Conservation (phyloP, 1,140 invertebrate species). For the Sycophaga agraensis region DNA sequence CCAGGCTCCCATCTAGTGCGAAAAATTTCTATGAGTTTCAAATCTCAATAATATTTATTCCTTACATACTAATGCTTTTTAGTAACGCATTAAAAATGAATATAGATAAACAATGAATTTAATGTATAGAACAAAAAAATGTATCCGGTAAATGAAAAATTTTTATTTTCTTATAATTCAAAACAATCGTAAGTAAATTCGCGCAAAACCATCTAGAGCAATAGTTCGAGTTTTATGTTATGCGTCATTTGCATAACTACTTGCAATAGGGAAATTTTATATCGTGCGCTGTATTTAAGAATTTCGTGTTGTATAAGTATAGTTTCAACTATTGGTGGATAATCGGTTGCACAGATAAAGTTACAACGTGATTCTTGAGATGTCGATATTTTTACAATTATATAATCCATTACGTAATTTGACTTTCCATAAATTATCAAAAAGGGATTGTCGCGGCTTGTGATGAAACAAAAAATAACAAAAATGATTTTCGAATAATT, state of each 20-base stretch:
- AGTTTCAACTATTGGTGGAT: neutral
- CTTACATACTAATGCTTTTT: constrained; percentile 21
- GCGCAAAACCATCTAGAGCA: neutral
- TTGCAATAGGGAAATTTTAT: neutral
- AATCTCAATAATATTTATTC: neutral
- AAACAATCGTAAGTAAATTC: neutral
- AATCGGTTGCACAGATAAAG: neutral
- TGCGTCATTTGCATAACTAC: neutral
- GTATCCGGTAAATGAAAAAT: too few relatives aligned
- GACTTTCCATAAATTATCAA: neutral
- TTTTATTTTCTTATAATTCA: neutral
- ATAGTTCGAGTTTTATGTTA: neutral
- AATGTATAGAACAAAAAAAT: neutral
- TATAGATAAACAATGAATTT: constrained; percentile 1
- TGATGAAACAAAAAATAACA: neutral
- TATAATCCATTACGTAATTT: neutral
- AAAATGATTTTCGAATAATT: neutral
- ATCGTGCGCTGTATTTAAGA: neutral
- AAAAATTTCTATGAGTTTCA: constrained; percentile 11
- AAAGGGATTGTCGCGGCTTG: neutral
- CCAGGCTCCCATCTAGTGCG: constrained; percentile 24
- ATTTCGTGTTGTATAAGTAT: neutral
- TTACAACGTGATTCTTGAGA: neutral
- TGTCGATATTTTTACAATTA: neutral
- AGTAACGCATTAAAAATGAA: constrained; percentile 5